Evolutionary conservation across 2,888 invertebrate species (phyloP), one percentile per base, ranked within the genome.

Genomic region (Patella pellucida): DNA sequence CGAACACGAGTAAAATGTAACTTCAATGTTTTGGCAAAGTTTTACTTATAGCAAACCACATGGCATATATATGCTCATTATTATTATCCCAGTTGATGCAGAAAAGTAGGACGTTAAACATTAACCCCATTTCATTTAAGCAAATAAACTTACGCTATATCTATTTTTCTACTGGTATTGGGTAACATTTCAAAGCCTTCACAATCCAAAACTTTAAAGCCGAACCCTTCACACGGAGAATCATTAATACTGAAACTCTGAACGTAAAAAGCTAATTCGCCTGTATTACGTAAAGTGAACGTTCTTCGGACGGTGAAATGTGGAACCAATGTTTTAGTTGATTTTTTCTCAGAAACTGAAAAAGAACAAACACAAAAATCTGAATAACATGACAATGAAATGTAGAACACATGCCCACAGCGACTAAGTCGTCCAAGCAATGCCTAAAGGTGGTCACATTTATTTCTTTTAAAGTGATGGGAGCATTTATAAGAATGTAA

Each of bases 251-350:
- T 92, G 84, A 94, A 93, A 73, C 93, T 93, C 81, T 93, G 92
- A 80, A 97, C 93, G 82, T 93, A 93, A 86, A 98, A 94, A n/a
- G 95, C 94, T 82, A 97, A 93, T 88, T 95, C 95, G 1, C 98
- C 98, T n/a, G 95, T 95, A 92, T 99, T 99, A 84, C 95, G 93
- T 31, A 96, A 95, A 14, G 94, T 94, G 90, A 97, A 97, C 68
- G 95, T 94, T 78, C 96, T 93, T 84, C 95, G 95, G 23, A 95
- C 94, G 14, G 94, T 94, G 73, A 96, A 92, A 90, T 94, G 94
- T 3, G 94, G 94, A 73, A 92, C 90, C 41, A 93, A 82, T 73
- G 81, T 86, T 79, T 87, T 88, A 56, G 79, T 84, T 69, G 77
- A 84, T 78, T 86, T 87, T 75, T 84, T 86, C 73, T 86, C 89